These are phyloP conservation scores for Acyrthosiphon pisum DNA, from an alignment of 1,140 invertebrate genomes.

Conservation along the genomic window DNA sequence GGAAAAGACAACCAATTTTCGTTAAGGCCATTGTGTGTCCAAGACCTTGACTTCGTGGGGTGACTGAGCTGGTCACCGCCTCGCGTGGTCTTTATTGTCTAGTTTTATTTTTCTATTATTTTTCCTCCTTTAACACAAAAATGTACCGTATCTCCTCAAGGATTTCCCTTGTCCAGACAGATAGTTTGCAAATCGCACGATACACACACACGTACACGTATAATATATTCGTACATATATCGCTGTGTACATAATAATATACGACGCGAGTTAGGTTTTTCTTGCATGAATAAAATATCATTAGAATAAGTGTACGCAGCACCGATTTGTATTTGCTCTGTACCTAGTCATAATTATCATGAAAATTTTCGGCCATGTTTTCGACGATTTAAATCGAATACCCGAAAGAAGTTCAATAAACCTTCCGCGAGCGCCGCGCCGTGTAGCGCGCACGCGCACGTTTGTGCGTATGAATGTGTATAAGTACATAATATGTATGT, in stretches of 20 bases:
- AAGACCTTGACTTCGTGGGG: conserved; percentile 51
- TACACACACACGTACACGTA: neutral
- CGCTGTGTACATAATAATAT: neutral
- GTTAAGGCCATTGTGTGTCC: conserved; percentile 42
- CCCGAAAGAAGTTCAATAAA: conserved; percentile 54
- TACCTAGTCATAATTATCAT: conserved; percentile 23
- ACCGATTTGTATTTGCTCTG: conserved; percentile 9
- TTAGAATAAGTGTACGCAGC: neutral
- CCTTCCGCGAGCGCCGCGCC: conserved; percentile 14
- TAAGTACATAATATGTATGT: neutral
- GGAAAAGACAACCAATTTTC: conserved; percentile 32
- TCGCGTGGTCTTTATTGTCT: conserved; percentile 47
- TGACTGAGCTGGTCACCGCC: conserved; percentile 43
- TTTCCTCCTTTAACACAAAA: neutral
- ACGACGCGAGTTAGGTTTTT: neutral
- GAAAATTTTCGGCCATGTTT: conserved; percentile 36
- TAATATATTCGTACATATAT: neutral
- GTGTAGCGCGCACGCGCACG: neutral
- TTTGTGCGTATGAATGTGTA: neutral
- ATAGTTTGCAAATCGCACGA: neutral
- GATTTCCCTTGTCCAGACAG: conserved; percentile 1
- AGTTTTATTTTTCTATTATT: conserved; percentile 5
- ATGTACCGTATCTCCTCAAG: conserved; percentile 17
- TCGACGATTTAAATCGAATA: conserved; percentile 8
- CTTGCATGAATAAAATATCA: neutral